phyloP scores from a whole-genome alignment of 2,888 invertebrate genomes.

The Watsonalla cultraria region DNA sequence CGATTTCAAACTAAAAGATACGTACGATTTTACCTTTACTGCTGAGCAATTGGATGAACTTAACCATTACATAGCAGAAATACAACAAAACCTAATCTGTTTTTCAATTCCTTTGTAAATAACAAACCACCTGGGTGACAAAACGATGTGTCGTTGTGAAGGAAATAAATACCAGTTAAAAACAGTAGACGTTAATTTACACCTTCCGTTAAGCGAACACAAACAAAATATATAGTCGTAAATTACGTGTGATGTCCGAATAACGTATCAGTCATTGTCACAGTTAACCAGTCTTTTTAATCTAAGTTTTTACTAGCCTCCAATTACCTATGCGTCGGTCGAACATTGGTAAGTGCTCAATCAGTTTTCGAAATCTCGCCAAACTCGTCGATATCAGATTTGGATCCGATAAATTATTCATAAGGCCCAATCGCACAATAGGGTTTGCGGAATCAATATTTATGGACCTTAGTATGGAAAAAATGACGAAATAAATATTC shows the following conservation, averaged over 20 bases:
- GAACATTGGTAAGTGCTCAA: slow-evolving; percentile 50
- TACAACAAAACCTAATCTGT: background rate
- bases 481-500: slow-evolving; percentile 30
- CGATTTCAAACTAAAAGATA: slow-evolving; percentile 14
- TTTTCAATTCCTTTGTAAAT: background rate
- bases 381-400: slow-evolving; percentile 61
- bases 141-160: background rate
- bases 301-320: slow-evolving; percentile 22
- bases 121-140: background rate
- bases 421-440: slow-evolving; percentile 59
- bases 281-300: slow-evolving; percentile 24
- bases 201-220: background rate
- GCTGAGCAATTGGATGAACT: background rate
- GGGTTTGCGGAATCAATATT: slow-evolving; percentile 53
- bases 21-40: background rate
- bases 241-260: background rate
- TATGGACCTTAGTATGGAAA: slow-evolving; percentile 44
- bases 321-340: slow-evolving; percentile 42
- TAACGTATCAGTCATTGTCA: slow-evolving; percentile 20
- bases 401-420: slow-evolving; percentile 63
- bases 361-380: slow-evolving; percentile 65
- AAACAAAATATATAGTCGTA: background rate
- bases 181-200: background rate
- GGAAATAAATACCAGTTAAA: background rate
- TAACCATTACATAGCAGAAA: background rate